Percentiles rank a stretch among this genome's conserved stretches.
These are phyloP conservation scores for Leucoptera coffeella DNA, from an alignment of 2,888 invertebrate species.

Conservation along the genomic window DNA sequence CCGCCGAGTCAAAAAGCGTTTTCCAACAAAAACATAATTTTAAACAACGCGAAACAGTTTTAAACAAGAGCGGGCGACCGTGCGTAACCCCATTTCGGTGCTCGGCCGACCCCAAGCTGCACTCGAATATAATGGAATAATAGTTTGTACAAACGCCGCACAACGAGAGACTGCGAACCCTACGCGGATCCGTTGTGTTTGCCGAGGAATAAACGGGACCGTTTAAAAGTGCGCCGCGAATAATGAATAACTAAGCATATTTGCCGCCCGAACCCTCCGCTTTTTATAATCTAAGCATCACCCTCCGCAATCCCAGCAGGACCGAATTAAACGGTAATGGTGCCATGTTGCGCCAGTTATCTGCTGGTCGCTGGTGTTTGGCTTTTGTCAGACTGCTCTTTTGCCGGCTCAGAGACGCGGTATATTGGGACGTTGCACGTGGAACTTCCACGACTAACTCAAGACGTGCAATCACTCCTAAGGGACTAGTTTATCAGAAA, in stretches of 20 bases:
- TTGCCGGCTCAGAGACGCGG: too few species aligned
- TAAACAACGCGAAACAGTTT: constrained; percentile 12
- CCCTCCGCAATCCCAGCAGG: constrained; percentile 36
- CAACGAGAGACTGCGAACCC: constrained; percentile 4
- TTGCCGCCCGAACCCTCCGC: constrained; percentile 11
- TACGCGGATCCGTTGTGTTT: not conserved
- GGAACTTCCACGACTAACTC: too few species aligned
- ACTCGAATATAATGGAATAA: constrained; percentile 12
- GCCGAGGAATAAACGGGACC: constrained; percentile 19
- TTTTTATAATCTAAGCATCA: constrained; percentile 23
- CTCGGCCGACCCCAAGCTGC: constrained; percentile 8
- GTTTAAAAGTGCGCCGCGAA: constrained; percentile 13
- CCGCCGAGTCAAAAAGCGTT: constrained; percentile 18
- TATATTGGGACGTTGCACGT: too few species aligned
- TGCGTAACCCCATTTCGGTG: constrained; percentile 9
- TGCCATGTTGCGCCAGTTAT: constrained; percentile 47
- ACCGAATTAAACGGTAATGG: constrained; percentile 47
- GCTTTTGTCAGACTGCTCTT: constrained; percentile 31
- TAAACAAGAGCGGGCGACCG: constrained; percentile 5
- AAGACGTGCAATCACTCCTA: too few species aligned
- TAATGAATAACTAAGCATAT: constrained; percentile 39
- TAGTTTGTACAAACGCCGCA: constrained; percentile 8
- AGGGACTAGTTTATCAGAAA: too few species aligned
- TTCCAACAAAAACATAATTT: constrained; percentile 19
- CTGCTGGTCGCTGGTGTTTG: constrained; percentile 36